Evolutionary conservation across 92 coral and sea anemone species (phyloP).

Genomic region (Bergia puertoricense): DNA sequence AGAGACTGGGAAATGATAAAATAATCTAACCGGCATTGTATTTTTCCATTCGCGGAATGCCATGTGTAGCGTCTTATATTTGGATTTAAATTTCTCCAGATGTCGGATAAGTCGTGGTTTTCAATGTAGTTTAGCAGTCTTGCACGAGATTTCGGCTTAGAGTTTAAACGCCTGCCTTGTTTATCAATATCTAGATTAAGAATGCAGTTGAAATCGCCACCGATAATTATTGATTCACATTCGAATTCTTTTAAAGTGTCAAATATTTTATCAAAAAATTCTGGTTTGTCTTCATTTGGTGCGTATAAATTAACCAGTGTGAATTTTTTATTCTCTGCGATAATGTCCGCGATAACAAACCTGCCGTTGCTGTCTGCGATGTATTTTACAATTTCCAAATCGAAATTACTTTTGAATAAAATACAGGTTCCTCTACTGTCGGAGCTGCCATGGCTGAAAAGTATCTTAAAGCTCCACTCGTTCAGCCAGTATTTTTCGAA

Average conservation of each 20-base stretch:
- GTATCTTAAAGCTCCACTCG: slow-evolving; percentile 11
- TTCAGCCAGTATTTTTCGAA: slow-evolving; percentile 1
- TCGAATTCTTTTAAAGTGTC: too few relatives aligned
- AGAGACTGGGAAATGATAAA: slow-evolving; percentile 3
- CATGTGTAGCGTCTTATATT: background rate
- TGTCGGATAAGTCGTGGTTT: slow-evolving; percentile 1
- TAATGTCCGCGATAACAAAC: too few relatives aligned
- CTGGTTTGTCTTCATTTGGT: too few relatives aligned
- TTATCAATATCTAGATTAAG: too few relatives aligned
- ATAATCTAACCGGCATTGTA: slow-evolving; percentile 21
- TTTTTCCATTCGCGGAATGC: background rate
- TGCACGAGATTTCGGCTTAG: too few relatives aligned
- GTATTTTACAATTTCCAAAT: background rate
- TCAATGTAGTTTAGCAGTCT: background rate
- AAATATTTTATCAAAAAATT: too few relatives aligned
- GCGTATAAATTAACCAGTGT: too few relatives aligned
- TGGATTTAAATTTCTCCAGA: background rate
- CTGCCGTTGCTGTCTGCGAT: too few relatives aligned
- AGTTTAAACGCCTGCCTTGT: too few relatives aligned
- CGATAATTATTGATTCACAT: too few relatives aligned
- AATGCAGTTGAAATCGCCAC: too few relatives aligned
- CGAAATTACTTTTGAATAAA: slow-evolving; percentile 5
- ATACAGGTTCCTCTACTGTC: slow-evolving; percentile 3
- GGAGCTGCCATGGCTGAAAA: slow-evolving; percentile 17
- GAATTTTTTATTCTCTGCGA: too few relatives aligned